phyloP scores from a whole-genome alignment of 2,797 vertebrate genomes.

The Enteromius thamalakanensis region DNA sequence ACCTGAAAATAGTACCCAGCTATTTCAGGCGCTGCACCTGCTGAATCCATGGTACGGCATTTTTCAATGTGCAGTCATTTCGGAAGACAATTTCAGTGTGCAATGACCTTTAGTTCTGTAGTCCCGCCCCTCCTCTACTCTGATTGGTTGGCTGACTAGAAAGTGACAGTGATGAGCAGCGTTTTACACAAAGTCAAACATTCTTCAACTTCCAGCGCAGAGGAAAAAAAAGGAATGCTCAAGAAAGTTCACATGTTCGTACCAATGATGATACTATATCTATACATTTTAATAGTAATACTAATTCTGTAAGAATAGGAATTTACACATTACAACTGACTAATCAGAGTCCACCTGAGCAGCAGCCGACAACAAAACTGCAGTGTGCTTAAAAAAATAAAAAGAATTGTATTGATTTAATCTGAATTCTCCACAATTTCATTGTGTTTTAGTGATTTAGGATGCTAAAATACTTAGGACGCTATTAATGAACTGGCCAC shows the following conservation, averaged over 20 bases:
- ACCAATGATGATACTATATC: too few species aligned
- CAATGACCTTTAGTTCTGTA: background rate
- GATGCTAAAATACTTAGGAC: background rate
- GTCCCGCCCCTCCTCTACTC: too few species aligned
- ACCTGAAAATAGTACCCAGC: too few species aligned
- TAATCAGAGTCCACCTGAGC: background rate
- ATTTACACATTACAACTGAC: background rate
- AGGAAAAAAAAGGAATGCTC: too few species aligned
- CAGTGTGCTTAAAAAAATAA: background rate
- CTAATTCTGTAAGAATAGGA: background rate
- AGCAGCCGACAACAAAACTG: background rate
- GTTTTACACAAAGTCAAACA: too few species aligned
- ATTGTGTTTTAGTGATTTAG: background rate
- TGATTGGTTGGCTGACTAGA: too few species aligned
- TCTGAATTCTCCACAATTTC: background rate
- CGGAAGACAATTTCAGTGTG: background rate
- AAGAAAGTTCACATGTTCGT: background rate
- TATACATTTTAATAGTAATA: background rate
- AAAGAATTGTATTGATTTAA: background rate
- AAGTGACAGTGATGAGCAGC: too few species aligned
- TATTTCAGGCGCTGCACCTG: too few species aligned
- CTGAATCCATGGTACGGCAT: too few species aligned
- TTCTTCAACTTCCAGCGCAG: too few species aligned
- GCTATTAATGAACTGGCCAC: background rate
- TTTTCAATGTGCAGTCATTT: too few species aligned